A percentile compares a stretch with the other conserved stretches of the same genome.
phyloP scores from a whole-genome alignment of 2,797 vertebrate genomes.

The Chanos chanos region DNA sequence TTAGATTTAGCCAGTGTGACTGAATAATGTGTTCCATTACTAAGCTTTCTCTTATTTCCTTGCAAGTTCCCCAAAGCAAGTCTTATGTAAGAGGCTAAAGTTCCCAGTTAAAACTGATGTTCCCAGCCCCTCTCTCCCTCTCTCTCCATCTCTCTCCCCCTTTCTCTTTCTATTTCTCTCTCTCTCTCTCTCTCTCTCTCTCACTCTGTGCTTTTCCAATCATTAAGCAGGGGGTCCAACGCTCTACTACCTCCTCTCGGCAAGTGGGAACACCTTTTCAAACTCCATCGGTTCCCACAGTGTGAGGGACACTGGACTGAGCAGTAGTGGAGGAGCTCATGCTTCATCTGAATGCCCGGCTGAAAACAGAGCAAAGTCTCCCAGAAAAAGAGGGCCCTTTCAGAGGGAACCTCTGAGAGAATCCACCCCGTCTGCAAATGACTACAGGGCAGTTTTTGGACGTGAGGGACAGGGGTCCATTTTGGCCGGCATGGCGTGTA shows the following conservation, averaged over 20 bases:
- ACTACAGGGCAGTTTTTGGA: slow-evolving; percentile 57
- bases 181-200: too few species aligned
- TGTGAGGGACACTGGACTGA: slow-evolving; percentile 33
- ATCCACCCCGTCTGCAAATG: slow-evolving; percentile 57
- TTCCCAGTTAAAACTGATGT: too few species aligned
- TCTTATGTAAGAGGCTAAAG: too few species aligned
- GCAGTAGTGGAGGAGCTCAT: slow-evolving; percentile 27
- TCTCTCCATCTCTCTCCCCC: too few species aligned
- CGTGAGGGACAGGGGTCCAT: slow-evolving; percentile 63
- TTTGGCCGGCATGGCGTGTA: slow-evolving; percentile 72
- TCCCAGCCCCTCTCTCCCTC: too few species aligned
- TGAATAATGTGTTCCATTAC: too few species aligned
- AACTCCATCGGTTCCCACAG: slow-evolving; percentile 39
- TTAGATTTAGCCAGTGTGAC: too few species aligned
- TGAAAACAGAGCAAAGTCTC: slow-evolving; percentile 35
- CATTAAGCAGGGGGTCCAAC: too few species aligned
- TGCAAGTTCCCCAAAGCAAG: too few species aligned
- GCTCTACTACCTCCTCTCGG: slow-evolving; percentile 13
- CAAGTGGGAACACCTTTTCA: slow-evolving; percentile 24
- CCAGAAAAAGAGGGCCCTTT: slow-evolving; percentile 51
- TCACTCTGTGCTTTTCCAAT: too few species aligned
- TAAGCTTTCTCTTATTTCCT: too few species aligned
- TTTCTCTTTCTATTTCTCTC: too few species aligned
- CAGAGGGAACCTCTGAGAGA: slow-evolving; percentile 50
- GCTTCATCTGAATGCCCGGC: slow-evolving; percentile 24